Evolutionary conservation across 2,113 vertebrate genomes (phyloP).

Genomic region (Gopherus evgoodei): DNA sequence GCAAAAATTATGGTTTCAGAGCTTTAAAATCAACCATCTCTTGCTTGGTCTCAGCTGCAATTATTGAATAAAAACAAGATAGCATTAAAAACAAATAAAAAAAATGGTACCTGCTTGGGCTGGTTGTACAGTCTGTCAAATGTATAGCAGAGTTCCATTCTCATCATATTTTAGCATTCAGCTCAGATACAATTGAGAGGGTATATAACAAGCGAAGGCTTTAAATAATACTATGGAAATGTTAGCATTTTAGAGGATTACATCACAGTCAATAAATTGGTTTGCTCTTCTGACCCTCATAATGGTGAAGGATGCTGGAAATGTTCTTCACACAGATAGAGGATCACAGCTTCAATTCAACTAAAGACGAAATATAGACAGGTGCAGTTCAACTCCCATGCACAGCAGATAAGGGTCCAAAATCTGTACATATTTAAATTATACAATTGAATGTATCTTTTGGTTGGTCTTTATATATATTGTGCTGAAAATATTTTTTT

Average conservation of each 20-base stretch:
- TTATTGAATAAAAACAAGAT: neutral
- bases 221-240: neutral
- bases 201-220: neutral
- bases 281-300: neutral
- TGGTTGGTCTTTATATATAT: neutral
- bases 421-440: neutral
- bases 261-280: neutral
- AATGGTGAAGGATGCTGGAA: neutral
- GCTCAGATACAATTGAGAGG: neutral
- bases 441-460: neutral
- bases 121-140: neutral
- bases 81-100: accelerated
- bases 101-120: neutral
- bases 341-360: neutral
- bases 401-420: neutral
- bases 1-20: neutral
- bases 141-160: accelerated
- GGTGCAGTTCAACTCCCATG: accelerated
- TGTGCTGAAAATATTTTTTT: neutral
- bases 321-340: neutral
- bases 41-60: neutral
- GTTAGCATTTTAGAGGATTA: neutral
- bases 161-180: accelerated
- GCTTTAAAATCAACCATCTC: neutral
- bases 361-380: neutral